Evolutionary conservation across 2,797 vertebrate genomes (phyloP).

Genomic region (Lagorchestes hirsutus): DNA sequence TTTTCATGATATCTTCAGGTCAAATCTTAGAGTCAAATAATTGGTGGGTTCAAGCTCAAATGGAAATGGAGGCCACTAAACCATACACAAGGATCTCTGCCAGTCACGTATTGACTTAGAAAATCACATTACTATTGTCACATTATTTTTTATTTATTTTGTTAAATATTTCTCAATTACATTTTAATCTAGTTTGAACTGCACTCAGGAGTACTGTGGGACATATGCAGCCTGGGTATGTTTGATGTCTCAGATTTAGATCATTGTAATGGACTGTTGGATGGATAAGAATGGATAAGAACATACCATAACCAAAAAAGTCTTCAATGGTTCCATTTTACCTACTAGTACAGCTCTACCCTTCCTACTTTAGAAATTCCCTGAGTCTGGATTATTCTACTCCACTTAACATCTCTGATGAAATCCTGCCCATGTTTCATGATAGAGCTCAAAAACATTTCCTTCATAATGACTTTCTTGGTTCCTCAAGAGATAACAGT

Average conservation of each 20-base stretch:
- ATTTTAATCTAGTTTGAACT: background rate
- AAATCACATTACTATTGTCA: background rate
- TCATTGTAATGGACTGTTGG: background rate
- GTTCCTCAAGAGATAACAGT: background rate
- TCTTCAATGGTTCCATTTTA: background rate
- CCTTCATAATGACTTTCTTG: background rate
- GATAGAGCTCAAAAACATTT: background rate
- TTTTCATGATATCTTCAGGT: background rate
- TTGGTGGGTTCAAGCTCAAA: background rate
- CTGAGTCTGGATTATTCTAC: background rate
- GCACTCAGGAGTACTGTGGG: background rate
- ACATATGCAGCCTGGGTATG: background rate
- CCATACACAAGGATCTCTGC: background rate
- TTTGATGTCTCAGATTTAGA: background rate
- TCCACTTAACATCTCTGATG: background rate
- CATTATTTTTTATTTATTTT: background rate
- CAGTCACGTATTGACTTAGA: background rate
- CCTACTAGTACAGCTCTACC: background rate
- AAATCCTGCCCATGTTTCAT: background rate
- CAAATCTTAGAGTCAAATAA: background rate
- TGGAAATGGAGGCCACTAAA: background rate
- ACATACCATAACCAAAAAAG: background rate
- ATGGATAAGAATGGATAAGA: no score
- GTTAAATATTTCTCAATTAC: background rate
- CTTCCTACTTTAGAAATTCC: background rate